Conservation (phyloP, 2,113 vertebrate species). For the Nanger granti region DNA sequence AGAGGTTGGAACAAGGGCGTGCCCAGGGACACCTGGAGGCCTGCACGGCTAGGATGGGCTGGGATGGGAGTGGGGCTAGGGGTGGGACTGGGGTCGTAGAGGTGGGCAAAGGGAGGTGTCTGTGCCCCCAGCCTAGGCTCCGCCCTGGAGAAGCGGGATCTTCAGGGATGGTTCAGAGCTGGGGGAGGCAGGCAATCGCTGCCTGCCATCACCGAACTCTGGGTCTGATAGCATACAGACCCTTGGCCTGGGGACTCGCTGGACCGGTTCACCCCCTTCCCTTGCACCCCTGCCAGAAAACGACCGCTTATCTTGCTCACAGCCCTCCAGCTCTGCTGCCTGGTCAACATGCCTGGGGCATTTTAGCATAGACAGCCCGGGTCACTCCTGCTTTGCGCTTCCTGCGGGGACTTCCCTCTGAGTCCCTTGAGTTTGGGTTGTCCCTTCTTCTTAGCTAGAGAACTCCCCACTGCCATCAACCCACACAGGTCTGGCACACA, state of each 20-base stretch:
- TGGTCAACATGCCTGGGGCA: fast-evolving
- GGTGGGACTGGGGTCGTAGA: background rate
- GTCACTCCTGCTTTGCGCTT: background rate
- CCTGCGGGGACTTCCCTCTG: background rate
- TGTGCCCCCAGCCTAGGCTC: background rate
- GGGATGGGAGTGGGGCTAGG: background rate
- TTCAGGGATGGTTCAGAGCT: background rate
- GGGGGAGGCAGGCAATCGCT: background rate
- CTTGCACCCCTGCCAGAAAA: background rate
- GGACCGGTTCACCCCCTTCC: background rate
- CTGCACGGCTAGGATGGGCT: too few relatives aligned
- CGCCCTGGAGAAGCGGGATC: too few relatives aligned
- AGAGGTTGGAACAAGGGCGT: background rate
- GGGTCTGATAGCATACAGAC: background rate
- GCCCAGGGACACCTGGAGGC: background rate
- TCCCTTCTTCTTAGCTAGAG: background rate
- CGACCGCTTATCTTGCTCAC: background rate
- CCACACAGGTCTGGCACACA: background rate
- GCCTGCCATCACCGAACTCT: background rate
- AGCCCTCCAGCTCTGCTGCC: background rate
- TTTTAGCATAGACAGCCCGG: too few relatives aligned
- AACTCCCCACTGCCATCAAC: fast-evolving
- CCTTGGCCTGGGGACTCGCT: background rate
- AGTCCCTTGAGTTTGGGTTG: too few relatives aligned
- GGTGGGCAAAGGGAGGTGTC: background rate